Evolutionary conservation across 2,888 invertebrate species (phyloP), one percentile per base, ranked within the genome.

Genomic region (Byasa hedistus): DNA sequence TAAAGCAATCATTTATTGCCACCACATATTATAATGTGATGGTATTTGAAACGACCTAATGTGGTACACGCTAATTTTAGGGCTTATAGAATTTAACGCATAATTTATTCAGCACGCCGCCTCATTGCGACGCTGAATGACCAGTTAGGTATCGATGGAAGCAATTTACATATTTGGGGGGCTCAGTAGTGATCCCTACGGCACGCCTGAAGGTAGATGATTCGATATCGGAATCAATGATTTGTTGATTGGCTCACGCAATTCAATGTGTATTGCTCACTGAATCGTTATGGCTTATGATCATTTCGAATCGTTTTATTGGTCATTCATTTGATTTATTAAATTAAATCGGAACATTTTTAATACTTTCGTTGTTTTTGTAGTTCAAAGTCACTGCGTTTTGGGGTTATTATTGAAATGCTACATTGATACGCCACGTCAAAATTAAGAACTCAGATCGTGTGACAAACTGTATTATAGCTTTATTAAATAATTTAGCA

Each of bases 161-260:
- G 76, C 84, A 81, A 86, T 85, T 85, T 86, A 78, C 85, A 85
- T 85, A 84, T 75, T 76, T 66, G 63, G 68, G 69, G 68, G 60
- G 72, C 78, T 79, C 80, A 75, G 73, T 76, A 74, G 77, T 80
- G 72, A 78, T 78, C 79, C 76, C 77, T 70, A 72, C 68, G 72
- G 70, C 71, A 69, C 64, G 64, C 59, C 51, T 57, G 68, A 61
- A 73, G 75, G 75, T 71, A 72, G 70, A 75, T 72, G 71, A 75
- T 72, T 73, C 76, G 70, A 70, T 77, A 71, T 72, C 69, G 73
- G 74, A 75, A 77, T 77, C 75, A 77, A 80, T 83, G 78, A 77
- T 78, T 80, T 77, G 75, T 79, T 79, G 78, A 82, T 80, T 77
- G 76, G 22, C 36, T 21, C 36, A 65, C 23, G 24, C 56, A 32